Base-by-base conservation (phyloP, 1,140 invertebrate species). In the Mizuhopecten yessoensis region DNA sequence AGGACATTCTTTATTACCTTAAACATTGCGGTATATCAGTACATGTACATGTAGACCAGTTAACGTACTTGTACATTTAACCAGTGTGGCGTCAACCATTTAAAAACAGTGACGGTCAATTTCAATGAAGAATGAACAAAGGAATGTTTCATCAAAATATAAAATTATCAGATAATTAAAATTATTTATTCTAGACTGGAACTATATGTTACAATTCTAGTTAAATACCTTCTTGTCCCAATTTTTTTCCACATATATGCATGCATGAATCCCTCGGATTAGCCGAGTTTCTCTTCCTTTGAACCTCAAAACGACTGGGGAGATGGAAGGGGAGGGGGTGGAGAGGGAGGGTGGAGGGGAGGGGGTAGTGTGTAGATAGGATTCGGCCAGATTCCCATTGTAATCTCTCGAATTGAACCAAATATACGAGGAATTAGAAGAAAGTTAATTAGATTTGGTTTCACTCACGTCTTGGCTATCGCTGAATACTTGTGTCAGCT, bases 151-250 rank as follows among this genome's bases (percentile, higher is more conserved):
- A 75, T 75, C 57, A 75, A 75, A 75, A 75, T 75, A 75, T 75
- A 23, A 75, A 75, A 75, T 75, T 75, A 75, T 75, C 57, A 75
- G 57, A 75, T 75, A 75, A 75, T 75, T 75, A 75, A 75, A 75
- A 75, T 29, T 23, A 7, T 0, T 75, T 75, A 75, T 75, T 29
- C 57, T n/a, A 75, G 29, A 75, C n/a, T 29, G 5, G n/a, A 75
- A 75, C 57, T n/a, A 75, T 75, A n/a, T 75, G 57, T 75, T 17
- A 49, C 45, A 49, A 75, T 75, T 23, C 5, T 5, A 75, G n/a
- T 29, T 29, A 75, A 75, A 29, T 29, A 75, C 29, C 57, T 5
- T 75, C 23, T 75, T 29, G 29, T n/a, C 29, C n/a, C 3, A n/a
- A 75, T 75, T 75, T 75, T 75, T n/a, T n/a, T 49, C 29, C 57